phyloP scores from a whole-genome alignment of 2,113 vertebrate species.

The Passer domesticus region DNA sequence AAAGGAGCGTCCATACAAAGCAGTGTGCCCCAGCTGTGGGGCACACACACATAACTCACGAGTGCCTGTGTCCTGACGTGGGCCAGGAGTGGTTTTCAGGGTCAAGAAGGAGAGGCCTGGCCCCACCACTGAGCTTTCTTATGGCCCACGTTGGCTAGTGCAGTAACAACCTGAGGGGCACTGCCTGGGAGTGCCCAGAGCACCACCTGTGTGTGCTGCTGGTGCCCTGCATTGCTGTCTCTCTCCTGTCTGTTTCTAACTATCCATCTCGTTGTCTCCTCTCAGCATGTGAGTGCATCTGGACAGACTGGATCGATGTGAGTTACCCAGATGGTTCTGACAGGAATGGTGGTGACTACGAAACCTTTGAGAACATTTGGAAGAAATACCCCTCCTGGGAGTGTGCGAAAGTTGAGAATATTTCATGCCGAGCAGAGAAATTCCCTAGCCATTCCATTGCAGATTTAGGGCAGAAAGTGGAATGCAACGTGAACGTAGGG shows the following conservation, averaged over 20 bases:
- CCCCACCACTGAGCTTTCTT: not conserved
- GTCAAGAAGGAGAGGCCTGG: not conserved
- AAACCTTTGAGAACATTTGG: slow-evolving; percentile 26
- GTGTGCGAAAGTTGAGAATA: not conserved
- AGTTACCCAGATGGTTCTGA: not conserved
- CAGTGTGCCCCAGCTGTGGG: not conserved
- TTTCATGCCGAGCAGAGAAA: not conserved
- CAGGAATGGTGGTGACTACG: not conserved
- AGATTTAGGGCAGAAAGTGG: not conserved
- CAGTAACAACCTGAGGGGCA: not conserved
- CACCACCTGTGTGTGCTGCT: not conserved
- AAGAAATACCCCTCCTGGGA: not conserved
- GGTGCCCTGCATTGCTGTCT: not conserved
- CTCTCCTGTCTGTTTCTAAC: not conserved
- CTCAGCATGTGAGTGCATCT: accelerated
- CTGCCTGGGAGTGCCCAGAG: accelerated
- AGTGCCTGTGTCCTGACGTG: not conserved
- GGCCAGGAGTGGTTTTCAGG: not conserved
- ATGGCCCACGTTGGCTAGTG: not conserved
- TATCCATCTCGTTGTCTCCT: not conserved
- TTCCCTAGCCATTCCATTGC: not conserved
- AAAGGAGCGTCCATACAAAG: accelerated
- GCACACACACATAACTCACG: accelerated
- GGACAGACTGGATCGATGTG: slow-evolving; percentile 4
- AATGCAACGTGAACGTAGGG: not conserved